A percentile compares a stretch with the other conserved stretches of the same genome.
Conservation (phyloP, 2,888 invertebrate genomes). For the Papilio demoleus region DNA sequence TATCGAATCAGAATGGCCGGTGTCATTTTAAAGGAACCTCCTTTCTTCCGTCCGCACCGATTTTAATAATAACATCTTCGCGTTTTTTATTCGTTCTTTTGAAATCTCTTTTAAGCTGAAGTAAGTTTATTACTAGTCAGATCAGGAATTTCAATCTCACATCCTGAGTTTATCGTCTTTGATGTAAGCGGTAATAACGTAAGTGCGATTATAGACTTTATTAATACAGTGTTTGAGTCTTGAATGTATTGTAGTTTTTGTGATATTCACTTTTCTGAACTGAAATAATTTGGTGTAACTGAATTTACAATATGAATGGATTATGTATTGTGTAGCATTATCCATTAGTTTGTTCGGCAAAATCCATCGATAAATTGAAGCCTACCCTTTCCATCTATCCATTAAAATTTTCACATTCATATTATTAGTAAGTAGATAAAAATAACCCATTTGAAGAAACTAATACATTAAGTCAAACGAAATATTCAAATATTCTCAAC, state of each 20-base stretch:
- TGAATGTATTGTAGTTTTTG: conserved; percentile 44
- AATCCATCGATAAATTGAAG: conserved; percentile 46
- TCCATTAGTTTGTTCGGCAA: conserved; percentile 53
- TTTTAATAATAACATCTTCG: conserved; percentile 74
- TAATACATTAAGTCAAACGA: conserved; percentile 5
- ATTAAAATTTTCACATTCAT: too few species aligned
- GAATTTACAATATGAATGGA: conserved; percentile 54
- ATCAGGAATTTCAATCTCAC: conserved; percentile 82
- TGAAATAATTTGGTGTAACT: conserved; percentile 47
- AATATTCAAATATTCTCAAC: conserved; percentile 26
- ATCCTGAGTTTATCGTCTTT: conserved; percentile 77
- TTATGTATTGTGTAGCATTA: conserved; percentile 54
- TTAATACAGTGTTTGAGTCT: conserved; percentile 48
- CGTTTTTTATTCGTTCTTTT: conserved; percentile 78
- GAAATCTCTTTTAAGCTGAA: conserved; percentile 73
- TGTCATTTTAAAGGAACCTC: conserved; percentile 65
- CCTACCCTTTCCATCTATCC: too few species aligned
- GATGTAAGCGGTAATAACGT: conserved; percentile 63
- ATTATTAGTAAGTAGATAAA: too few species aligned
- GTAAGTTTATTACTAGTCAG: conserved; percentile 81
- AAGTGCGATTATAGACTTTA: conserved; percentile 50
- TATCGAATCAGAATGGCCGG: conserved; percentile 57
- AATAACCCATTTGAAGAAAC: too few species aligned
- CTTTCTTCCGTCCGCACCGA: conserved; percentile 69
- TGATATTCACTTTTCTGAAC: conserved; percentile 45